Conservation (phyloP, 2,888 invertebrate genomes). For the Byasa hedistus region DNA sequence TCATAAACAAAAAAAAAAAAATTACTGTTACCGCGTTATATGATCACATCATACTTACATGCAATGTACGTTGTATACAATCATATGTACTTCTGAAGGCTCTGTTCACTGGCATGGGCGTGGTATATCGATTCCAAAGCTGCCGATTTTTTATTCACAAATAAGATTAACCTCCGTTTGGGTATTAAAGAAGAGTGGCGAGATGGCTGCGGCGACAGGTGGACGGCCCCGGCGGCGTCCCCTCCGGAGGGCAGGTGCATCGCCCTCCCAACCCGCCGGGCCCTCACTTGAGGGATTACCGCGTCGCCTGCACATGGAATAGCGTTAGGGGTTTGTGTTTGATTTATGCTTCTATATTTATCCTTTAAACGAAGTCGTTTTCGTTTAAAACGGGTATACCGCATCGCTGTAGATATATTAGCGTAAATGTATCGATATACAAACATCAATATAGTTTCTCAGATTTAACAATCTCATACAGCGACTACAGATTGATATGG, state of each 20-base stretch:
- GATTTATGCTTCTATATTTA: slow-evolving; percentile 2
- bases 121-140: slow-evolving; percentile 12
- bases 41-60: no score
- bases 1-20: no score
- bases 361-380: no score
- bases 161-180: slow-evolving; percentile 10
- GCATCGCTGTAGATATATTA: no score
- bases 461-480: no score
- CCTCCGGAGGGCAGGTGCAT: slow-evolving; percentile 31
- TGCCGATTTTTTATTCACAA: slow-evolving; percentile 9
- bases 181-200: slow-evolving; percentile 3
- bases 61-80: no score
- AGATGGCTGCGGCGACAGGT: slow-evolving; percentile 29
- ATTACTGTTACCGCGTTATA: no score
- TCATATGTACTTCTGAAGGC: background rate
- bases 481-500: no score
- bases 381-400: no score
- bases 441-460: no score
- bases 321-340: slow-evolving; percentile 7
- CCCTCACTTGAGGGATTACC: slow-evolving; percentile 17
- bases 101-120: background rate
- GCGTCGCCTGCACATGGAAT: slow-evolving; percentile 11
- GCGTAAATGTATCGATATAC: no score
- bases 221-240: slow-evolving; percentile 13
- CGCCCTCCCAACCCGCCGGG: slow-evolving; percentile 14